phyloP scores from a whole-genome alignment of 1,140 invertebrate genomes.

The Solen grandis region DNA sequence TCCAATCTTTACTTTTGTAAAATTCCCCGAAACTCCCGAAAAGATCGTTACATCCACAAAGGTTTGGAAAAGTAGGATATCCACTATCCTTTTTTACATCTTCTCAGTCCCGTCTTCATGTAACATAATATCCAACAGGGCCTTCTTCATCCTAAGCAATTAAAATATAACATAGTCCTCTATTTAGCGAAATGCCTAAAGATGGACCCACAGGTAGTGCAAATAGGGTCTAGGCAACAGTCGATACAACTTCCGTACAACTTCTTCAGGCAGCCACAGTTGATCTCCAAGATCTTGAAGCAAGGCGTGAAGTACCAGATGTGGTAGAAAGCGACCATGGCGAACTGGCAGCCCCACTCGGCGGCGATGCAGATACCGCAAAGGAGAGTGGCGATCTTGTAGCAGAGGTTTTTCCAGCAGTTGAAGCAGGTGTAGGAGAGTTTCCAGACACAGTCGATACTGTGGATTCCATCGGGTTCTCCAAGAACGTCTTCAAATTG shows the following conservation, averaged over 20 bases:
- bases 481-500: conserved; percentile 89
- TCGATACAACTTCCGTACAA: conserved; percentile 83
- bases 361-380: conserved; percentile 86
- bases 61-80: too few relatives aligned
- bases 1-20: too few relatives aligned
- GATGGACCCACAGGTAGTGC: conserved; percentile 58
- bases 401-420: conserved; percentile 86
- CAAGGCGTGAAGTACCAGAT: conserved; percentile 79
- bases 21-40: too few relatives aligned
- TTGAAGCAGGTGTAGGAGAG: conserved; percentile 87
- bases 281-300: conserved; percentile 81
- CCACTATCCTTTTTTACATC: too few relatives aligned
- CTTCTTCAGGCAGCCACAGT: conserved; percentile 84
- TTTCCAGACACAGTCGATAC: conserved; percentile 88
- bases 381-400: conserved; percentile 86
- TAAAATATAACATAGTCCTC: too few relatives aligned
- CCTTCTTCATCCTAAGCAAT: too few relatives aligned
- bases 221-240: conserved; percentile 68
- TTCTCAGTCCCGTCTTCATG: too few relatives aligned
- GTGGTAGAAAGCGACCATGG: conserved; percentile 86
- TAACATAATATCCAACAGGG: too few relatives aligned
- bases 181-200: conserved; percentile 67
- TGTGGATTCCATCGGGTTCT: conserved; percentile 87
- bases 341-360: conserved; percentile 87
- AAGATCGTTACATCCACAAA: too few relatives aligned